Percentiles rank a stretch among this genome's conserved stretches.
phyloP scores from a whole-genome alignment of 2,113 vertebrate genomes.

The Sceloporus undulatus region DNA sequence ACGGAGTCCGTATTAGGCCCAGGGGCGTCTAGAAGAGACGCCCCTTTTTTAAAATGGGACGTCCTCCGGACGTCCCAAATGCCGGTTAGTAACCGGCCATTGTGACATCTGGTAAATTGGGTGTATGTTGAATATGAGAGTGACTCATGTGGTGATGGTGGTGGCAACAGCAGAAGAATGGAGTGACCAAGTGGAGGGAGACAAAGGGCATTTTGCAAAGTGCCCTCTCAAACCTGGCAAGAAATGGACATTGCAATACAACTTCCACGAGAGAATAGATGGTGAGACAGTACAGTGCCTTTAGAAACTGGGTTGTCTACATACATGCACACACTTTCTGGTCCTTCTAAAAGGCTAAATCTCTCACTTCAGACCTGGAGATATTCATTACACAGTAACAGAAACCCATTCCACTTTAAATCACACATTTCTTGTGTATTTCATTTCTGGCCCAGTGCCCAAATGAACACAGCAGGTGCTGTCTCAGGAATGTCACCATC shows the following conservation, averaged over 20 bases:
- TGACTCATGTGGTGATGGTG: background rate
- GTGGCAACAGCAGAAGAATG: background rate
- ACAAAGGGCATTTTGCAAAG: background rate
- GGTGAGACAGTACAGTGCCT: background rate
- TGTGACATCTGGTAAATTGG: background rate
- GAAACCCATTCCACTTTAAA: conserved; percentile 65
- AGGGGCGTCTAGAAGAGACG: too few relatives aligned
- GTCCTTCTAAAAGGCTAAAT: conserved; percentile 24
- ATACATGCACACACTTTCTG: background rate
- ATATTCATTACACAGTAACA: conserved; percentile 66
- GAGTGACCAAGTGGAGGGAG: background rate
- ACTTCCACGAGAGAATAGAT: background rate
- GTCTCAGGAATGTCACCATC: conserved; percentile 75
- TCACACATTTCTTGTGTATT: conserved; percentile 67
- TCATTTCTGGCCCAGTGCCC: conserved; percentile 73
- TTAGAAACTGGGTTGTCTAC: background rate
- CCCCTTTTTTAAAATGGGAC: too few relatives aligned
- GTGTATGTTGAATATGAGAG: background rate
- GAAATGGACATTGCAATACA: background rate
- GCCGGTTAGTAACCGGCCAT: too few relatives aligned
- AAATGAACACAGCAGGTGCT: conserved; percentile 78
- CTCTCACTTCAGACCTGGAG: conserved; percentile 8
- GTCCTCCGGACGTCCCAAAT: too few relatives aligned
- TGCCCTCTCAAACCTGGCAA: background rate
- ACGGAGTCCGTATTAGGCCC: too few relatives aligned